Percentiles rank a stretch among this genome's conserved stretches.
Conservation (phyloP, 2,113 vertebrate genomes). For the Atlantisia rogersi region DNA sequence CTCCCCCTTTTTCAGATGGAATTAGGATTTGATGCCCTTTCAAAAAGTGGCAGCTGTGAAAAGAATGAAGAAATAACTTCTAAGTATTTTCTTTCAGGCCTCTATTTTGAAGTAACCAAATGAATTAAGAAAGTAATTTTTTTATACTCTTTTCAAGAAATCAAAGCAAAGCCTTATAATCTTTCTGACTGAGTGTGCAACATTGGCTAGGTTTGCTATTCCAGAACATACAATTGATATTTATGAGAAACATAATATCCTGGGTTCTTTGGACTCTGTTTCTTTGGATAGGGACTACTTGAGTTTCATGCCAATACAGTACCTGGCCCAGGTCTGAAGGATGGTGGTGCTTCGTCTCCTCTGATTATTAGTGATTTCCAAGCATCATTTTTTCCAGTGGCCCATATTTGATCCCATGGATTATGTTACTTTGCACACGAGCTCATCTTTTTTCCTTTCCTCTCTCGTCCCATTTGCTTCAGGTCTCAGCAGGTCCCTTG, state of each 20-base stretch:
- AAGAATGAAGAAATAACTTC: background rate
- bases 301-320: background rate
- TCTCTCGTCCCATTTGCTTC: background rate
- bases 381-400: background rate
- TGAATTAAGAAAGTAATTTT: background rate
- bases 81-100: background rate
- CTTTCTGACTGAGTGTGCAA: background rate
- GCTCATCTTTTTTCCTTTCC: background rate
- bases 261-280: background rate
- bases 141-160: constrained; percentile 42
- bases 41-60: background rate
- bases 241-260: background rate
- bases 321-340: background rate
- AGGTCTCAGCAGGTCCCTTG: background rate
- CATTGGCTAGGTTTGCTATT: background rate
- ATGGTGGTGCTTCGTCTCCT: background rate
- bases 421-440: background rate
- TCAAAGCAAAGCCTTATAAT: background rate
- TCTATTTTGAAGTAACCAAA: constrained; percentile 2
- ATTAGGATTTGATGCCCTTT: background rate
- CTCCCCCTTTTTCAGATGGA: background rate
- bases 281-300: background rate
- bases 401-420: background rate
- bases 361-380: background rate
- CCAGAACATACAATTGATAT: background rate